Conservation (phyloP, 2,888 invertebrate species). For the Acanthopleura granulata region DNA sequence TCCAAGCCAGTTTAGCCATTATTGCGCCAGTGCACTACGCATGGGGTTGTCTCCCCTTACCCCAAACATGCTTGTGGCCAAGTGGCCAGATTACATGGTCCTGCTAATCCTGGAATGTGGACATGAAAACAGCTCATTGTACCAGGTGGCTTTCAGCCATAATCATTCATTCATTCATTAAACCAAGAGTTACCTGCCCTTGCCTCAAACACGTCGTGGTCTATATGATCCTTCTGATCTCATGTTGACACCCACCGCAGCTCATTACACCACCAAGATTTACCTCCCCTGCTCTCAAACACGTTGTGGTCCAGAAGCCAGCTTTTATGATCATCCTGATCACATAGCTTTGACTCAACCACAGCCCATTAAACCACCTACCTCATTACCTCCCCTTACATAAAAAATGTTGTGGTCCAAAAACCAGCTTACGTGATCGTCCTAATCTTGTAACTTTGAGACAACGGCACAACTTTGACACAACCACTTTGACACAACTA, state of each 20-base stretch:
- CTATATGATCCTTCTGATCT: too few relatives aligned
- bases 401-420: conserved; percentile 78
- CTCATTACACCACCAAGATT: too few relatives aligned
- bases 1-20: conserved; percentile 90
- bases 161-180: too few relatives aligned
- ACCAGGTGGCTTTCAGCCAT: too few relatives aligned
- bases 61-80: conserved; percentile 77
- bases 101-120: conserved; percentile 90
- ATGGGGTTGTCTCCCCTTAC: conserved; percentile 42
- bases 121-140: conserved; percentile 93
- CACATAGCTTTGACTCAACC: conserved; percentile 89
- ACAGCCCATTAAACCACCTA: conserved; percentile 69
- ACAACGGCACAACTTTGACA: conserved; percentile 94
- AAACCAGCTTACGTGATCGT: conserved; percentile 93
- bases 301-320: conserved; percentile 87
- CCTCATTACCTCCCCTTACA: conserved; percentile 60
- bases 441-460: conserved; percentile 90
- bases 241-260: too few relatives aligned
- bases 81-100: conserved; percentile 94
- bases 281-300: conserved; percentile 67
- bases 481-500: conserved; percentile 74
- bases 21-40: too few relatives aligned
- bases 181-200: too few relatives aligned
- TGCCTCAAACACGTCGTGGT: too few relatives aligned
- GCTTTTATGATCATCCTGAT: conserved; percentile 90